phyloP scores from a whole-genome alignment of 2,113 vertebrate genomes.

The Orientallactaga bullata region DNA sequence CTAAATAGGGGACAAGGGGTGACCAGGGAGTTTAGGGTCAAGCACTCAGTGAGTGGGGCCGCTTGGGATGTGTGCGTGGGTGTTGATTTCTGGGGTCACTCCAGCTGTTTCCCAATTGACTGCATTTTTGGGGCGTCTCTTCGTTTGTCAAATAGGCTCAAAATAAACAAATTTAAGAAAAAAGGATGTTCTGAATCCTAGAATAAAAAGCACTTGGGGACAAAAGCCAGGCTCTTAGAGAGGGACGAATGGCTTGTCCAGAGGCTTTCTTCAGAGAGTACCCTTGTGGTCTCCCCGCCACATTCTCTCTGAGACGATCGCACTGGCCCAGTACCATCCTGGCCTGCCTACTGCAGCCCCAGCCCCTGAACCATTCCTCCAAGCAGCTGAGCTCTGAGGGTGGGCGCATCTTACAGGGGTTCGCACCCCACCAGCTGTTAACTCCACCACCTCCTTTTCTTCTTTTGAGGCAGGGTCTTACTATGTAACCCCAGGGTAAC shows the following conservation, averaged over 20 bases:
- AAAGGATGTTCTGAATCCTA: not conserved
- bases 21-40: not conserved
- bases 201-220: not conserved
- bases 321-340: not conserved
- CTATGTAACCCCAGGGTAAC: not conserved
- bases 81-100: not conserved
- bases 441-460: not conserved
- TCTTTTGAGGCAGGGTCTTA: not conserved
- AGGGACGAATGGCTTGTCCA: not conserved
- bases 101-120: not conserved
- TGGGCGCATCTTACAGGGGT: rapidly evolving
- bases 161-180: not conserved
- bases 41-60: rapidly evolving
- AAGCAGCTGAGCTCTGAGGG: not conserved
- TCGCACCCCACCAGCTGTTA: not conserved
- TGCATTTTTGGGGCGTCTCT: not conserved
- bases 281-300: not conserved
- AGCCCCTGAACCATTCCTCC: not conserved
- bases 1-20: not conserved
- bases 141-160: not conserved
- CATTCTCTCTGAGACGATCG: not conserved
- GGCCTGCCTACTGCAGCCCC: not conserved
- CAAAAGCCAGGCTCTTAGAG: not conserved
- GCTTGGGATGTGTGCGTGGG: not conserved
- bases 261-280: not conserved